phyloP scores from a whole-genome alignment of 1,140 invertebrate genomes.

The Drosophila teissieri region DNA sequence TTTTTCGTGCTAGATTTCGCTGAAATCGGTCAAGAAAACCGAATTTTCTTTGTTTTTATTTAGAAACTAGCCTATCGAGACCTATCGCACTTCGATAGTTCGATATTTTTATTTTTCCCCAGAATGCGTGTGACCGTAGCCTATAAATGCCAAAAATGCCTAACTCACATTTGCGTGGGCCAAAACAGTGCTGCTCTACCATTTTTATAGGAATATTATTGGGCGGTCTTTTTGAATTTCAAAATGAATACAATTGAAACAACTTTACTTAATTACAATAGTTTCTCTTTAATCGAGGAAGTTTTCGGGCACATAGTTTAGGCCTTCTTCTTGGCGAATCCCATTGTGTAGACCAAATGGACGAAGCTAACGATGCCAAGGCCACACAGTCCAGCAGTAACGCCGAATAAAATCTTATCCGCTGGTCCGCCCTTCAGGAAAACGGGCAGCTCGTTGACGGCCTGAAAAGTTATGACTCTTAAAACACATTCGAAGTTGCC shows the following conservation, averaged over 20 bases:
- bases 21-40: conserved; percentile 13
- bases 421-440: conserved; percentile 79
- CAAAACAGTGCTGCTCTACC: background rate
- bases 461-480: conserved; percentile 32
- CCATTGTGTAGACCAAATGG: conserved; percentile 77
- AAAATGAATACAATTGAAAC: background rate
- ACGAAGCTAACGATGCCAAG: conserved; percentile 72
- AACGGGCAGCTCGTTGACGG: conserved; percentile 76
- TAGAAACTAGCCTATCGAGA: background rate
- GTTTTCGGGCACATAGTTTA: conserved; percentile 33
- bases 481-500: background rate
- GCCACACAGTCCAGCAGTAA: conserved; percentile 75
- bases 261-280: background rate
- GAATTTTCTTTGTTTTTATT: conserved; percentile 63
- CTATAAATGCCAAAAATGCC: background rate
- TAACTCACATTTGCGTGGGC: background rate
- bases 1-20: conserved; percentile 16
- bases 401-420: conserved; percentile 77
- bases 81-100: too few species aligned
- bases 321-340: conserved; percentile 80
- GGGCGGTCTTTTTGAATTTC: background rate
- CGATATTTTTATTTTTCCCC: conserved; percentile 1
- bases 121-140: conserved; percentile 13
- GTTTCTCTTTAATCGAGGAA: conserved; percentile 28
- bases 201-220: background rate